Base-by-base conservation (phyloP, 2,888 invertebrate species). In the Falcaria lacertinaria region DNA sequence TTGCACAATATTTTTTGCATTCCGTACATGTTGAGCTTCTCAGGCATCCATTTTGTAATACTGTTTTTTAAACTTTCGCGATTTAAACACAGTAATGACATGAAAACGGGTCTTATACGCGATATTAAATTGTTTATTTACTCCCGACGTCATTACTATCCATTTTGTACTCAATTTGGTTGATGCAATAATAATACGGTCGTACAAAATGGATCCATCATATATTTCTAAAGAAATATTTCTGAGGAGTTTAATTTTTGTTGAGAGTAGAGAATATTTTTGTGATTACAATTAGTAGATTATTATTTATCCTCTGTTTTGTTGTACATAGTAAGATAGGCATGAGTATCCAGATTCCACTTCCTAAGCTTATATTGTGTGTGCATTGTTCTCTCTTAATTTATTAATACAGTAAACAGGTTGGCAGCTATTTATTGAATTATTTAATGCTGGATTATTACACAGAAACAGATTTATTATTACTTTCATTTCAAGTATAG, bases 221-320 rank as follows among this genome's bases (percentile, higher is more conserved):
- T 33, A 38, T 48, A n/a, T 52, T 44, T 41, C 47, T 19, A 43
- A 34, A 41, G 39, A 42, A 50, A 48, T 13, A 58, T 69, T 64
- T 73, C 60, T 63, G 44, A 55, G 63, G 62, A 66, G 67, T 64
- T 69, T 60, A 57, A 59, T 52, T 50, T 66, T 70, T 72, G 69
- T 70, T 74, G 69, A 68, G 64, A 69, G 72, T 73, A 69, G 53
- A 67, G 64, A 64, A 68, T 64, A 57, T 49, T 51, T 63, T 54
- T 48, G 28, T 48, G 32, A 48, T 42, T 43, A 47, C 36, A 43
- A 45, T 52, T 40, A 15, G 49, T 42, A n/a, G 44, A 47, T 54
- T 51, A 52, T 54, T 48, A 33, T 50, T 45, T 42, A 39, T 45
- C 44, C 38, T 41, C 41, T 36, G 40, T 15, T 15, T 6, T 17